phyloP scores from a whole-genome alignment of 1,140 invertebrate genomes.

The Centruroides sculpturatus region DNA sequence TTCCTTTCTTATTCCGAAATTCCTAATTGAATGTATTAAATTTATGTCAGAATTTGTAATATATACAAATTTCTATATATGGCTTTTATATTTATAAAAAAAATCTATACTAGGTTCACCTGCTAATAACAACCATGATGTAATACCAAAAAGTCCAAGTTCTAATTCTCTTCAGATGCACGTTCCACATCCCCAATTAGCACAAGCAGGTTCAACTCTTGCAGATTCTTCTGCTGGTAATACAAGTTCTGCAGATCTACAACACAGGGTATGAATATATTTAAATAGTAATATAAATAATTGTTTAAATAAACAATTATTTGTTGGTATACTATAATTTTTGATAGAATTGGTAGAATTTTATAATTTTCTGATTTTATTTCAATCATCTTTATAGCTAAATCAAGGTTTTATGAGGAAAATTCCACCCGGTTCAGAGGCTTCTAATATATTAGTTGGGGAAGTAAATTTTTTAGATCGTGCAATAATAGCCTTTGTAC shows the following conservation, averaged over 20 bases:
- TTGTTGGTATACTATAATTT: too few species aligned
- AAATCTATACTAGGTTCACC: conserved; percentile 2
- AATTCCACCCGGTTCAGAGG: conserved; percentile 91
- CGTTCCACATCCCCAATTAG: conserved; percentile 7
- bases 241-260: conserved; percentile 24
- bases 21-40: too few species aligned
- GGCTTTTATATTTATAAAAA: too few species aligned
- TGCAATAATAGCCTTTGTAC: conserved; percentile 79
- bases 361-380: too few species aligned
- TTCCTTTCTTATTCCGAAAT: too few species aligned
- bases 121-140: conserved; percentile 5
- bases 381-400: conserved; percentile 33
- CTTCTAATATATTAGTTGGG: conserved; percentile 92
- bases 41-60: too few species aligned
- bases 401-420: conserved; percentile 94
- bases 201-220: conserved; percentile 17
- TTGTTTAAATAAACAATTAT: too few species aligned
- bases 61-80: too few species aligned
- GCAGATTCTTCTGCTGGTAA: conserved; percentile 12
- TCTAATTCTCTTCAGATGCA: conserved; percentile 21
- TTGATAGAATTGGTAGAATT: too few species aligned
- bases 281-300: too few species aligned
- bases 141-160: conserved; percentile 20
- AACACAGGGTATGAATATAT: conserved; percentile 18
- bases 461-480: conserved; percentile 92